Conservation (phyloP, 2,888 invertebrate species). For the Flexamia atlantica region DNA sequence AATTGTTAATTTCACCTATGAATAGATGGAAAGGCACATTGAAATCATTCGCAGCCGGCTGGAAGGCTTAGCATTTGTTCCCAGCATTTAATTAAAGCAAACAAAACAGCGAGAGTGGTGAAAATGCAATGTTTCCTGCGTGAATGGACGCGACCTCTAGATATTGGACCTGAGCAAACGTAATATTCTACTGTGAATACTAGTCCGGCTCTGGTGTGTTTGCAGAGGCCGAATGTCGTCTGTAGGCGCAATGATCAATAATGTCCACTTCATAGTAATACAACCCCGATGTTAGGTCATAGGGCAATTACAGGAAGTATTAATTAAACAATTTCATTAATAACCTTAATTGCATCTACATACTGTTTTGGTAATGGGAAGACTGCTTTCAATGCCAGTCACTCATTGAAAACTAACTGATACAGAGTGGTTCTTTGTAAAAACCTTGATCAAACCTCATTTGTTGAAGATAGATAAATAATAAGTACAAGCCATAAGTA, state of each 20-base stretch:
- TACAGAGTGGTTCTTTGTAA: too few species aligned
- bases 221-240: not conserved
- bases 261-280: not conserved
- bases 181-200: slow-evolving; percentile 32
- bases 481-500: too few species aligned
- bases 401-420: too few species aligned
- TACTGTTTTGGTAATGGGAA: too few species aligned
- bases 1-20: not conserved
- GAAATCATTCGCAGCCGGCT: not conserved
- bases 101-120: slow-evolving; percentile 23
- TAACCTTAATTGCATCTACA: too few species aligned
- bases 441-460: too few species aligned
- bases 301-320: too few species aligned
- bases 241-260: not conserved
- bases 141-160: slow-evolving; percentile 20
- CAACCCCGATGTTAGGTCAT: too few species aligned
- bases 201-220: slow-evolving; percentile 2
- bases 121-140: slow-evolving; percentile 25
- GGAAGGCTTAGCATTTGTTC: not conserved
- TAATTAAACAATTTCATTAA: too few species aligned
- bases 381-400: too few species aligned
- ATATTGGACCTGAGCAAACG: slow-evolving; percentile 42
- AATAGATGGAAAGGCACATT: not conserved
- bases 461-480: too few species aligned
- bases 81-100: slow-evolving; percentile 23